A percentile compares a stretch with the other conserved stretches of the same genome.
Conservation (phyloP, 2,888 invertebrate species). For the Pocota personata region DNA sequence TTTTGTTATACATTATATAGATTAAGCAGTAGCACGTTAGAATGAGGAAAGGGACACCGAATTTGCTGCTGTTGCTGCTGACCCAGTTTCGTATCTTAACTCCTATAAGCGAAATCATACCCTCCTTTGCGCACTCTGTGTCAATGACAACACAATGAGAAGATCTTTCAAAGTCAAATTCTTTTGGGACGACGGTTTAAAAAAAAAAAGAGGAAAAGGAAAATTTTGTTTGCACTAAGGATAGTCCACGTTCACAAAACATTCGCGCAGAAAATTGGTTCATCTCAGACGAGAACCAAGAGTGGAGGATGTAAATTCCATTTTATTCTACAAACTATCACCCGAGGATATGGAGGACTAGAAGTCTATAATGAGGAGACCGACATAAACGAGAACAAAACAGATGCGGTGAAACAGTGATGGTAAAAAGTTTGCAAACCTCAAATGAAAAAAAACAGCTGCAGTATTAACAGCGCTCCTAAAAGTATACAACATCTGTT, state of each 20-base stretch:
- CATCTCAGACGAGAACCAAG: conserved; percentile 23
- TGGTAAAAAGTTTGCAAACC: conserved; percentile 21
- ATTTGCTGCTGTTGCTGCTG: conserved; percentile 39
- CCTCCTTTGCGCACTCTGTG: conserved; percentile 62
- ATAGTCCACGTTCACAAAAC: conserved; percentile 32
- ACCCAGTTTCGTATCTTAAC: conserved; percentile 65
- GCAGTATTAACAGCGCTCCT: background rate
- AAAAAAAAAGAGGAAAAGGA: conserved; percentile 1
- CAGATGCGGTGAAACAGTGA: conserved; percentile 37
- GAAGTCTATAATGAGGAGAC: conserved; percentile 38
- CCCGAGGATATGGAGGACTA: conserved; percentile 39
- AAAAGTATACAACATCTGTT: background rate
- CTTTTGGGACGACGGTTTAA: conserved; percentile 49
- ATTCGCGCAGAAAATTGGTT: conserved; percentile 29
- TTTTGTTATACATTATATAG: conserved; percentile 35
- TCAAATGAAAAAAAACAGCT: background rate
- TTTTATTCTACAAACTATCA: conserved; percentile 45
- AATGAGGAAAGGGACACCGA: conserved; percentile 52
- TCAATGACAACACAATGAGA: conserved; percentile 69
- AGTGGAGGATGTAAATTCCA: conserved; percentile 39
- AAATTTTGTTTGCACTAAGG: conserved; percentile 27
- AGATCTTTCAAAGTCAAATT: conserved; percentile 70
- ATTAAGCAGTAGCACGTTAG: conserved; percentile 36
- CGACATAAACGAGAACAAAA: conserved; percentile 26
- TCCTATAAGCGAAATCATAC: conserved; percentile 36